Evolutionary conservation across 2,888 invertebrate genomes (phyloP).

Genomic region (Acleris laterana): DNA sequence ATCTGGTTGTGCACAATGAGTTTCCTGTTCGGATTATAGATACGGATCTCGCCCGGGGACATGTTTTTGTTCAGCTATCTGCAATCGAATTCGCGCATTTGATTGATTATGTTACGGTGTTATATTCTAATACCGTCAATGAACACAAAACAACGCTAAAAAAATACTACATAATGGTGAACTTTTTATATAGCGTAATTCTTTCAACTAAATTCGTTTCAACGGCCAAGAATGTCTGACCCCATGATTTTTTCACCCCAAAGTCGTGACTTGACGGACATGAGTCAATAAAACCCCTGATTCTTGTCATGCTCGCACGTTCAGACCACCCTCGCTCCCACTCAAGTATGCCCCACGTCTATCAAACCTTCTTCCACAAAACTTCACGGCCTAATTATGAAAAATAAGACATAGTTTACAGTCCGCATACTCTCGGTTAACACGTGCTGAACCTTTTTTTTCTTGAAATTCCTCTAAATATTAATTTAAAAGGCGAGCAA

Average conservation of each 20-base stretch:
- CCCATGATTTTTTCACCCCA: slow-evolving; percentile 2
- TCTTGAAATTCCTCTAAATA: slow-evolving; percentile 71
- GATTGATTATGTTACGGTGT: slow-evolving; percentile 51
- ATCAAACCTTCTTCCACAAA: slow-evolving; percentile 56
- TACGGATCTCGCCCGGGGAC: slow-evolving; percentile 74
- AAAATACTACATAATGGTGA: neutral
- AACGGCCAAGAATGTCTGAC: slow-evolving; percentile 17
- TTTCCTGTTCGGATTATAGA: slow-evolving; percentile 83
- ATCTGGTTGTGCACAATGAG: slow-evolving; percentile 77
- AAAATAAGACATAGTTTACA: slow-evolving; percentile 80
- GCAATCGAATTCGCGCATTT: slow-evolving; percentile 53
- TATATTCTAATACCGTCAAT: slow-evolving; percentile 39
- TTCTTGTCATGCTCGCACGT: slow-evolving; percentile 42
- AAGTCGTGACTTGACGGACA: slow-evolving; percentile 33
- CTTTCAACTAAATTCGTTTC: neutral
- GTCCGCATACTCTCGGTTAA: slow-evolving; percentile 71
- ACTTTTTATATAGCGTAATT: neutral
- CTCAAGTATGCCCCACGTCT: slow-evolving; percentile 41
- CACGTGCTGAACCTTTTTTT: slow-evolving; percentile 74
- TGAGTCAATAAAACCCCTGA: slow-evolving; percentile 23
- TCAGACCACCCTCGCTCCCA: slow-evolving; percentile 65
- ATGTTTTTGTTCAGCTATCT: slow-evolving; percentile 59
- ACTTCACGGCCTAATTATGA: slow-evolving; percentile 81
- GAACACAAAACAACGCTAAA: slow-evolving; percentile 9
- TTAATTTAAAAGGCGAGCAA: slow-evolving; percentile 72